A percentile compares a stretch with the other conserved stretches of the same genome.
These are phyloP conservation scores for Dendroctonus ponderosae DNA, from an alignment of 1,140 invertebrate species.

Conservation along the genomic window DNA sequence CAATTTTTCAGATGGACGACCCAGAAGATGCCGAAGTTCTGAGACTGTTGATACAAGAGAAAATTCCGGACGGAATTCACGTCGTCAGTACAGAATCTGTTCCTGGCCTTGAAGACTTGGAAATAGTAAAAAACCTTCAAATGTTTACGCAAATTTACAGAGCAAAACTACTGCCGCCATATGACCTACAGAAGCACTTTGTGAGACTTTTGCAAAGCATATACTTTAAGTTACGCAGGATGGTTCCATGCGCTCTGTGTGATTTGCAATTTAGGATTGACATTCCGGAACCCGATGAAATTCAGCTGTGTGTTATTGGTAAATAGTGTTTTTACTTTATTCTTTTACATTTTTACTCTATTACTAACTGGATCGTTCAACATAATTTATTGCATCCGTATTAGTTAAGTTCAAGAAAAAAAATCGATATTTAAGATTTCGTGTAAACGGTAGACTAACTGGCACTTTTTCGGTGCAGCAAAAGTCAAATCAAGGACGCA, in stretches of 20 bases:
- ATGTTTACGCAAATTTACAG: constrained; percentile 87
- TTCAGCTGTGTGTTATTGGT: constrained; percentile 78
- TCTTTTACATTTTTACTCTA: too few species aligned
- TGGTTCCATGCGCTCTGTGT: constrained; percentile 80
- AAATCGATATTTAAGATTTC: too few species aligned
- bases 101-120: constrained; percentile 69
- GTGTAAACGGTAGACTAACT: too few species aligned
- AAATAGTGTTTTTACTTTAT: constrained; percentile 42
- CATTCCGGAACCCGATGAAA: constrained; percentile 84
- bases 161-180: constrained; percentile 64
- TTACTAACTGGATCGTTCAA: too few species aligned
- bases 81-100: constrained; percentile 81
- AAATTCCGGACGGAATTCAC: constrained; percentile 76
- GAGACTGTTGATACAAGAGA: constrained; percentile 72
- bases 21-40: constrained; percentile 81
- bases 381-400: too few species aligned
- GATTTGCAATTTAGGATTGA: constrained; percentile 77
- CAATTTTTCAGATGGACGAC: constrained; percentile 71
- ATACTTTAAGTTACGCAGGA: constrained; percentile 80
- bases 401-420: too few species aligned
- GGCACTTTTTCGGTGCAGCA: too few species aligned
- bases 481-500: too few species aligned
- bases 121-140: constrained; percentile 73
- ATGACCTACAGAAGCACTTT: constrained; percentile 64
- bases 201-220: constrained; percentile 65